Percentiles rank a stretch among this genome's conserved stretches.
Conservation (phyloP, 2,888 invertebrate species). For the Petrolisthes cinctipes region DNA sequence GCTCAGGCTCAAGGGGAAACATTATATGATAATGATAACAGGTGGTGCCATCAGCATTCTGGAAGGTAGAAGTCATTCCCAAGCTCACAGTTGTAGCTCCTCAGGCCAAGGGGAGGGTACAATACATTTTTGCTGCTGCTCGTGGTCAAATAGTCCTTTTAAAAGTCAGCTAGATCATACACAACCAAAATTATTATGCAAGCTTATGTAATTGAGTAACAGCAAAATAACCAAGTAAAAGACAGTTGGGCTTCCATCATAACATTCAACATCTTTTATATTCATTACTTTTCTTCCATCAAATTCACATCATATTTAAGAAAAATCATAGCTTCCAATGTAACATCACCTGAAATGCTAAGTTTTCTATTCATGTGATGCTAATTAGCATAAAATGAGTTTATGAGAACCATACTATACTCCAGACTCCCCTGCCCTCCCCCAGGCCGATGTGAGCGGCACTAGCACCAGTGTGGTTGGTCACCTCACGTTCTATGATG, state of each 20-base stretch:
- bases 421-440: slow-evolving; percentile 19
- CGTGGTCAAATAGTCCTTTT: not conserved
- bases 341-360: no score
- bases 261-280: not conserved
- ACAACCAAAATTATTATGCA: not conserved
- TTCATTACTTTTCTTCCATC: not conserved
- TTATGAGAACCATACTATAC: not conserved
- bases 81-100: slow-evolving; percentile 42
- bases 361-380: no score
- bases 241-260: slow-evolving; percentile 4
- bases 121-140: slow-evolving; percentile 13
- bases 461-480: slow-evolving; percentile 3
- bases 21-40: not conserved
- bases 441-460: slow-evolving; percentile 16
- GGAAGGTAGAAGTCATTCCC: slow-evolving; percentile 44
- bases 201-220: not conserved
- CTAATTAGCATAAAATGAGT: not conserved
- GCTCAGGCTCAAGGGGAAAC: slow-evolving; percentile 46
- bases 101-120: slow-evolving; percentile 36
- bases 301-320: not conserved
- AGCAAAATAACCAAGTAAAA: not conserved
- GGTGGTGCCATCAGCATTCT: slow-evolving; percentile 8
- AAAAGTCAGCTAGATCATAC: not conserved
- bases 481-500: slow-evolving; percentile 64
- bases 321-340: no score